Evolutionary conservation across 2,797 vertebrate genomes (phyloP).

Genomic region (Labroides dimidiatus): DNA sequence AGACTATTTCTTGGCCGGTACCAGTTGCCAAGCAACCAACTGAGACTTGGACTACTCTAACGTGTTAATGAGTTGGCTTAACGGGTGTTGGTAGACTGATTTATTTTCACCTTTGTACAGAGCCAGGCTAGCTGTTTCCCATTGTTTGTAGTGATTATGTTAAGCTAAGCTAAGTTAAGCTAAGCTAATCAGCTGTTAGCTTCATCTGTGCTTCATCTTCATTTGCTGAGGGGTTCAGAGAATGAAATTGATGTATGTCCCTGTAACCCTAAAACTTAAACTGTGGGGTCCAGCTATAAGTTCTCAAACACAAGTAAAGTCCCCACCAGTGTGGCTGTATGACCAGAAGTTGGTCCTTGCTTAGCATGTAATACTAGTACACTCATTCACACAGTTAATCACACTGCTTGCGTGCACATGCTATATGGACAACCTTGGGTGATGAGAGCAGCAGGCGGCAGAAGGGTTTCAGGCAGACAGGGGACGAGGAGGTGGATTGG

Average conservation of each 20-base stretch:
- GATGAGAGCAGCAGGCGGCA: conserved; percentile 47
- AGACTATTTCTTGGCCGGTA: conserved; percentile 22
- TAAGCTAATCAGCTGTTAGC: conserved; percentile 9
- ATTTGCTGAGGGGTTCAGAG: neutral
- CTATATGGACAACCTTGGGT: conserved; percentile 40
- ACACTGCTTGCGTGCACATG: conserved; percentile 42
- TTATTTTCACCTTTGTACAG: neutral
- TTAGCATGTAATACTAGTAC: neutral
- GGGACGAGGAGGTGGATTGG: conserved; percentile 65
- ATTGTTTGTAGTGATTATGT: neutral
- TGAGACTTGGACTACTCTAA: conserved; percentile 28
- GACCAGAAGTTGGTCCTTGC: conserved; percentile 17
- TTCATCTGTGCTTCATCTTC: neutral
- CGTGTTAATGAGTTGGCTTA: conserved; percentile 34
- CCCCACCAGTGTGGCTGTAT: neutral
- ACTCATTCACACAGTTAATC: conserved; percentile 51
- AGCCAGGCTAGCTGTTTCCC: neutral
- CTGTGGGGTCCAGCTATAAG: neutral
- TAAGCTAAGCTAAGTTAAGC: conserved; percentile 17
- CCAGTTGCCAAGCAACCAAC: conserved; percentile 55
- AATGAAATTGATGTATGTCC: neutral
- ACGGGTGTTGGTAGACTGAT: neutral
- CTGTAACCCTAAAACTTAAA: conserved; percentile 14
- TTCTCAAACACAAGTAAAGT: neutral
- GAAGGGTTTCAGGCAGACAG: conserved; percentile 46